Percentiles rank a stretch among this genome's conserved stretches.
Evolutionary conservation across 1,140 invertebrate genomes (phyloP).

Genomic region (Hylyphantes graminicola): DNA sequence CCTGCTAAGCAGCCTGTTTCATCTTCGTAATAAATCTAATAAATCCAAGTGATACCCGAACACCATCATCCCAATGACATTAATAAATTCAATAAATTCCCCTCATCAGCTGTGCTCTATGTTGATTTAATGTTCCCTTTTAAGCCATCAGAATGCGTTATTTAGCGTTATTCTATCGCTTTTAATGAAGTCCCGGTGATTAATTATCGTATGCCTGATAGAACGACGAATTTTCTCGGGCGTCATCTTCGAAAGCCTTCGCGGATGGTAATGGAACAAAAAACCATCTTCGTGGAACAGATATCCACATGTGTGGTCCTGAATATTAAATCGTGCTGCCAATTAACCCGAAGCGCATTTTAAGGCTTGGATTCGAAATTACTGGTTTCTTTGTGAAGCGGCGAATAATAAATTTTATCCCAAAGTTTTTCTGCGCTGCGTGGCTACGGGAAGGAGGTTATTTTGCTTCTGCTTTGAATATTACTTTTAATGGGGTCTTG

Average conservation of each 20-base stretch:
- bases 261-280: constrained; percentile 24
- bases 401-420: constrained; percentile 10
- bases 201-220: constrained; percentile 29
- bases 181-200: constrained; percentile 47
- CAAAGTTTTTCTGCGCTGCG: background rate
- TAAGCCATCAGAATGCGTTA: constrained; percentile 33
- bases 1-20: too few species aligned
- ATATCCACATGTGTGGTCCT: constrained; percentile 49
- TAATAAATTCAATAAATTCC: too few species aligned
- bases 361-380: constrained; percentile 14
- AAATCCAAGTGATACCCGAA: too few species aligned
- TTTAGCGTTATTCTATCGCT: constrained; percentile 33
- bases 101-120: constrained; percentile 10
- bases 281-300: constrained; percentile 5
- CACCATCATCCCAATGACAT: too few species aligned
- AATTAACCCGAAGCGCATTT: constrained; percentile 37
- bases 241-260: background rate
- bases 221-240: constrained; percentile 28
- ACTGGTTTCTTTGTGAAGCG: constrained; percentile 46
- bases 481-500: background rate
- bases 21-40: too few species aligned
- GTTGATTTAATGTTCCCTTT: constrained; percentile 28
- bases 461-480: background rate
- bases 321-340: constrained; percentile 50
- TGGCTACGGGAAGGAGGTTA: background rate